Conservation (phyloP, 2,113 vertebrate genomes). For the Pseudonaja textilis region DNA sequence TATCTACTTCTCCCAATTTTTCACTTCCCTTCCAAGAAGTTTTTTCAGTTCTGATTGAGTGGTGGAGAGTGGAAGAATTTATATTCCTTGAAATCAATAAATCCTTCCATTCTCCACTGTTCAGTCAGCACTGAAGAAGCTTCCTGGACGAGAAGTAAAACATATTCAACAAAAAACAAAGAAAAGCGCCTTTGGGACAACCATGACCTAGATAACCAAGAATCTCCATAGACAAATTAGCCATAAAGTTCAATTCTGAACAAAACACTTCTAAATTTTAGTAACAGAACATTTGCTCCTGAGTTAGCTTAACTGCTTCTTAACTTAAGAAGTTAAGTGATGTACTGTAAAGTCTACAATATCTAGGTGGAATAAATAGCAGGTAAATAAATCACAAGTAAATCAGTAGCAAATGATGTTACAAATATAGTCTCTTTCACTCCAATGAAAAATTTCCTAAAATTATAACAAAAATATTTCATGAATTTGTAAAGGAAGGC, state of each 20-base stretch:
- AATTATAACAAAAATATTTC: background rate
- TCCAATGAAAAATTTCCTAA: background rate
- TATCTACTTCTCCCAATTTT: background rate
- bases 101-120: background rate
- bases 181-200: background rate
- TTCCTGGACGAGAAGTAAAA: too few relatives aligned
- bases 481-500: background rate
- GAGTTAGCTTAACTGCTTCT: too few relatives aligned
- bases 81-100: background rate
- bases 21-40: background rate
- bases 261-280: background rate
- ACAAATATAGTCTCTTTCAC: background rate
- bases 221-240: background rate
- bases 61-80: background rate
- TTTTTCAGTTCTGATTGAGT: background rate
- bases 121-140: background rate
- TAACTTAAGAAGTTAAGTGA: background rate
- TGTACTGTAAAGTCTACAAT: background rate
- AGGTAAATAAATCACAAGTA: background rate
- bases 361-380: background rate
- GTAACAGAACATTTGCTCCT: background rate
- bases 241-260: background rate
- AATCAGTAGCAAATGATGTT: background rate
- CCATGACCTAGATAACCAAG: background rate
- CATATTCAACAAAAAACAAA: too few relatives aligned